Evolutionary conservation across 2,797 vertebrate species (phyloP), one percentile per base, ranked within the genome.

Genomic region (Potorous gilbertii): DNA sequence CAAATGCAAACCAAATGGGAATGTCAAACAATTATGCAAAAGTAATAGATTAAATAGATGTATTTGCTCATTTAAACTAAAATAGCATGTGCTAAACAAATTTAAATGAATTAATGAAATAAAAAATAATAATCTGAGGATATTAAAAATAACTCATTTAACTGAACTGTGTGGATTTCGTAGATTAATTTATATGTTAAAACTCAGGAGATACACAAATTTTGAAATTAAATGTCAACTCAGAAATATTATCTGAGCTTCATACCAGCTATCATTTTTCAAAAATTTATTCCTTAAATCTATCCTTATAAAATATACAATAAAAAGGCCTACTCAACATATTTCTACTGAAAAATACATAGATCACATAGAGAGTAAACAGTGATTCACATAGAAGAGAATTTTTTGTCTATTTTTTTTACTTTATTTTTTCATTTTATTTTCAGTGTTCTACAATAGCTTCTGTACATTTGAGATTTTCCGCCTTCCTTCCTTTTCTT

Each of bases 1-100:
- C 5, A 92, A 0, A 92, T 90, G 91, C 16, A 92, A 93, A 91
- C 74, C 57, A 92, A 50, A 28, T 52, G 12, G 3, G 57, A 9
- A 74, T 0, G 31, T 93, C n/a, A 91, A 62, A 29, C 54, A 90
- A 29, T 87, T 93, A 54, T 52, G 3, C 0, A 29, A 34, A 57
- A 13, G 4, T 92, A 46, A 90, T 0, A 93, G 27, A 74, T 52
- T 31, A 94, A 9, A 74, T 74, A 92, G 62, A 91, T 56, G 2
- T 0, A 87, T 12, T 93, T 91, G 14, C 13, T 74, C 57, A 56
- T 16, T 81, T 8, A 93, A 54, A 92, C 95, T 90, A 87, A 96
- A 92, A 81, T 92, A 40, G 3, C 57, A 31, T 34, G 0, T 13
- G 29, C 34, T 62, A 29, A 62, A 3, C 57, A 62, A 12, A 27